phyloP scores from a whole-genome alignment of 2,113 vertebrate genomes.

The Gallinago media region DNA sequence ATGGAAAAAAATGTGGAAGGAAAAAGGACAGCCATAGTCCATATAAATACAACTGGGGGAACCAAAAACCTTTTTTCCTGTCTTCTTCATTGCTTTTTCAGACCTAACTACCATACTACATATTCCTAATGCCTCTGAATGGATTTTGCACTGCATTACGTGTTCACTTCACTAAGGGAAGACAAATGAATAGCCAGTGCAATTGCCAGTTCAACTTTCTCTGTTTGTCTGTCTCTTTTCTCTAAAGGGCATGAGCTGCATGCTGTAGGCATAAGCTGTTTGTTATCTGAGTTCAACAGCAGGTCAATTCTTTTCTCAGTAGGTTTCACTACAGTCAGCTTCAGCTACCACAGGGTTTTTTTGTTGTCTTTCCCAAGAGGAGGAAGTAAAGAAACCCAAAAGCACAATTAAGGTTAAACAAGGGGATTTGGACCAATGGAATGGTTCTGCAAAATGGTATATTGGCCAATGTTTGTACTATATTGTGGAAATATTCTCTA shows the following conservation, averaged over 20 bases:
- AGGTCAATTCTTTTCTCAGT: conserved; percentile 16
- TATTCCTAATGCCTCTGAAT: background rate
- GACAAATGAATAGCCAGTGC: background rate
- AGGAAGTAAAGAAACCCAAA: background rate
- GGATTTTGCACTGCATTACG: background rate
- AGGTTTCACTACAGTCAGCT: background rate
- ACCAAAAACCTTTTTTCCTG: background rate
- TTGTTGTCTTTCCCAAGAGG: background rate
- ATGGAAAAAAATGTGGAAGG: background rate
- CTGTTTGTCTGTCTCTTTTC: background rate
- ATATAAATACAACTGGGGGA: background rate
- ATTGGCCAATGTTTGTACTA: background rate
- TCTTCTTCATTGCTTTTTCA: background rate
- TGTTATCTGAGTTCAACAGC: conserved; percentile 21
- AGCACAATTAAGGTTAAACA: background rate
- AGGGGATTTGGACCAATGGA: background rate
- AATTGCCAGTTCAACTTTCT: background rate
- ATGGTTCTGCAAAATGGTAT: background rate
- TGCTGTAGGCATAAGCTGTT: background rate
- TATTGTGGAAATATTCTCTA: background rate
- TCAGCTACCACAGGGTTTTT: background rate
- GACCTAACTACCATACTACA: background rate
- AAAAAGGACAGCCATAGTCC: background rate
- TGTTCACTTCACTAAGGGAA: conserved; percentile 27
- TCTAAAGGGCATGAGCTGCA: background rate